Conservation (phyloP, 2,888 invertebrate species). For the Tortrix viridana region DNA sequence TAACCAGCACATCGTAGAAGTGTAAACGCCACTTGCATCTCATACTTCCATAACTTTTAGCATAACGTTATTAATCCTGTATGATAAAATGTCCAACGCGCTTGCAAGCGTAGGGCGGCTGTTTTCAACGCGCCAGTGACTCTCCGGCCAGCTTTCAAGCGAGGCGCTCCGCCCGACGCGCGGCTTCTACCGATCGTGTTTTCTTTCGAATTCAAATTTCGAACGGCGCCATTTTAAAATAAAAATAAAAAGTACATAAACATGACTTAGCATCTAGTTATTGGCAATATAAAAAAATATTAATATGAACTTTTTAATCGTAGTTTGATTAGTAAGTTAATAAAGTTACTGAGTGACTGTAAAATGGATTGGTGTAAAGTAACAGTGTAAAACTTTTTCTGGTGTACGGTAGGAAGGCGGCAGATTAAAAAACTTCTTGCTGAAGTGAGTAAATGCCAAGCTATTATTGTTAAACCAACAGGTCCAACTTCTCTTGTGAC, state of each 20-base stretch:
- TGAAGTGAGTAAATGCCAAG: conserved; percentile 28
- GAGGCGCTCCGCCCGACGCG: conserved; percentile 49
- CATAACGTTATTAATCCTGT: conserved; percentile 16
- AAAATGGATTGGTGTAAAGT: conserved; percentile 27
- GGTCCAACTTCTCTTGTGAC: neutral
- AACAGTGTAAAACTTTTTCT: conserved; percentile 29
- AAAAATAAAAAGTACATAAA: no score
- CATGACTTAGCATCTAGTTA: neutral
- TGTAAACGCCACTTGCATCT: neutral
- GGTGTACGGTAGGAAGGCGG: conserved; percentile 22
- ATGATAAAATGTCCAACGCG: neutral
- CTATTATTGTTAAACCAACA: conserved; percentile 7
- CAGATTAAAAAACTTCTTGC: conserved; percentile 35
- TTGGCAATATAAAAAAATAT: neutral
- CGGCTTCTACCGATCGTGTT: conserved; percentile 16
- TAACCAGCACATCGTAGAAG: no score
- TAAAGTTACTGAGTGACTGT: conserved; percentile 18
- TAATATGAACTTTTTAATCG: neutral
- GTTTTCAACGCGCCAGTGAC: conserved; percentile 50
- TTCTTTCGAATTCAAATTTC: conserved; percentile 22
- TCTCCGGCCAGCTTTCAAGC: conserved; percentile 52
- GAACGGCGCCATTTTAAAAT: neutral
- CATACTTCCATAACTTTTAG: conserved; percentile 3
- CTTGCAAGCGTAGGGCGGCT: conserved; percentile 34
- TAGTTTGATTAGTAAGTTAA: neutral